Conservation (phyloP, 2,797 vertebrate species). For the Hypotaenidia philippensis region DNA sequence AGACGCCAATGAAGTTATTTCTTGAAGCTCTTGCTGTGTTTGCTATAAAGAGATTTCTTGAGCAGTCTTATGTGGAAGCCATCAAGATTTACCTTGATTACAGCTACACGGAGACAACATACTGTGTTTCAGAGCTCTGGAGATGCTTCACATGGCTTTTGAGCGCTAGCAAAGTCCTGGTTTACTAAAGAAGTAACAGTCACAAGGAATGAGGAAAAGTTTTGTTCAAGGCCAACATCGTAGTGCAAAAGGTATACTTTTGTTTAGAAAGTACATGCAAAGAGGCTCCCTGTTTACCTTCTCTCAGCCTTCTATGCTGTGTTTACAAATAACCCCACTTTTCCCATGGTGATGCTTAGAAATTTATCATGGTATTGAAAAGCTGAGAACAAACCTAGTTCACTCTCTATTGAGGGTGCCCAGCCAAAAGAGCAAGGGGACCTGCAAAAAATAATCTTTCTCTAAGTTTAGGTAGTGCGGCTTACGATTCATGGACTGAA, state of each 20-base stretch:
- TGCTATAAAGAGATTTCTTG: constrained; percentile 23
- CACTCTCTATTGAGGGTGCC: not conserved
- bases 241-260: not conserved
- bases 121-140: not conserved
- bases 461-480: not conserved
- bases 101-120: not conserved
- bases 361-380: not conserved
- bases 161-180: not conserved
- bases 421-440: not conserved
- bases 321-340: not conserved
- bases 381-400: not conserved
- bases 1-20: constrained; percentile 7
- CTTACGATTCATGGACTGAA: constrained; percentile 1
- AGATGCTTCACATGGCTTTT: not conserved
- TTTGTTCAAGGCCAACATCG: not conserved
- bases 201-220: not conserved
- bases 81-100: constrained; percentile 1
- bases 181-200: not conserved
- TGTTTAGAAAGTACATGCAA: not conserved
- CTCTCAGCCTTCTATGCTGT: not conserved
- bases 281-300: not conserved
- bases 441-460: not conserved
- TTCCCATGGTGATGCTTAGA: not conserved
- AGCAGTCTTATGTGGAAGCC: not conserved
- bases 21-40: constrained; percentile 20